phyloP scores from a whole-genome alignment of 2,797 vertebrate genomes.

The Thripadectes ignobilis region DNA sequence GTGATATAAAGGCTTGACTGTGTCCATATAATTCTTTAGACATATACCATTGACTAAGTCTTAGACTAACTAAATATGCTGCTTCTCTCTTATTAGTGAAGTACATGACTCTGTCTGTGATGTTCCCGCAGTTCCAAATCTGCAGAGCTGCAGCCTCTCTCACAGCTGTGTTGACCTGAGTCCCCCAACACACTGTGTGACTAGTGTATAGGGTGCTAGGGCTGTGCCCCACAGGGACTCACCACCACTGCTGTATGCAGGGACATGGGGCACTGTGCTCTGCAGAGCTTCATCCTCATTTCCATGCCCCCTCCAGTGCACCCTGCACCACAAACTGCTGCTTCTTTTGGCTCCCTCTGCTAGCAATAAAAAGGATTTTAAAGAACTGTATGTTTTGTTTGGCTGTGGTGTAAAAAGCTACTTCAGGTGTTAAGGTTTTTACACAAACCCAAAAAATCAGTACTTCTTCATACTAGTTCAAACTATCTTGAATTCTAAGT shows the following conservation, averaged over 20 bases:
- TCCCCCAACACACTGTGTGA: accelerated
- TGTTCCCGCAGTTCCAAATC: neutral
- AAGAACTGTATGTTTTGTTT: neutral
- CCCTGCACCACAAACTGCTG: neutral
- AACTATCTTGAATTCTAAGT: neutral
- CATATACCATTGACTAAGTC: neutral
- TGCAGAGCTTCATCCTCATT: neutral
- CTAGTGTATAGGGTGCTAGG: neutral
- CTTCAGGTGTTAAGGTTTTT: neutral
- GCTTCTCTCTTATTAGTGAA: neutral
- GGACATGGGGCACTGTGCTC: too few species aligned
- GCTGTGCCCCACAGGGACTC: neutral
- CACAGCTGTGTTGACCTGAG: neutral
- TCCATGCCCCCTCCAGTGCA: accelerated
- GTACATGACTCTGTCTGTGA: neutral
- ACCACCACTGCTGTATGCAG: neutral
- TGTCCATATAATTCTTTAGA: neutral
- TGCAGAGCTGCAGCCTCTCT: neutral
- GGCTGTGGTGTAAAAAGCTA: neutral
- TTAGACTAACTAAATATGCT: neutral
- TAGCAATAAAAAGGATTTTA: neutral
- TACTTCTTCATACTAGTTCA: neutral
- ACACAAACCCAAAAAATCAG: neutral
- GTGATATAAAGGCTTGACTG: neutral
- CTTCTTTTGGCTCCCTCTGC: neutral